phyloP scores from a whole-genome alignment of 2,797 vertebrate genomes.

The Notolabrus celidotus region DNA sequence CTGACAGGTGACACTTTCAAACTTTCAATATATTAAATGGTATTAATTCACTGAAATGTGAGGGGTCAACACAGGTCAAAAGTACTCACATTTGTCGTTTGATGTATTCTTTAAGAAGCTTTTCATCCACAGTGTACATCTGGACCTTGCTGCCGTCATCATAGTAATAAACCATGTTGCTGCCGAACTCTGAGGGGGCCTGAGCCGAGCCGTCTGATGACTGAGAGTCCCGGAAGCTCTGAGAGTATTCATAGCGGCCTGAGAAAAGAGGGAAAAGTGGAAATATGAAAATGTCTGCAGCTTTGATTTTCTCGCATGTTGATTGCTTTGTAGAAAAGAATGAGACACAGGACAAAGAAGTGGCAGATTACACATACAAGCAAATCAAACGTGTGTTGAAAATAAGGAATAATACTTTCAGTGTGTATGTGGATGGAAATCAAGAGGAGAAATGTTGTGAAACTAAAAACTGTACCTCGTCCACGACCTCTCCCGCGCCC shows the following conservation, averaged over 20 bases:
- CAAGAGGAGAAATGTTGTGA: background rate
- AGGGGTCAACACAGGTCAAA: background rate
- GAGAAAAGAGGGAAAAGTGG: slow-evolving; percentile 13
- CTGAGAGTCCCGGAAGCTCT: slow-evolving; percentile 85
- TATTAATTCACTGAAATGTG: too few relatives aligned
- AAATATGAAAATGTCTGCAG: too few relatives aligned
- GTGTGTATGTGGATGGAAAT: too few relatives aligned
- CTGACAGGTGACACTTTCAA: too few relatives aligned
- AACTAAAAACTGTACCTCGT: slow-evolving; percentile 79
- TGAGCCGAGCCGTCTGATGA: slow-evolving; percentile 79
- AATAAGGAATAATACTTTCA: too few relatives aligned
- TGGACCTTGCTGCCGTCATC: slow-evolving; percentile 91
- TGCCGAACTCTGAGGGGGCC: slow-evolving; percentile 83
- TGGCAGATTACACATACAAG: background rate
- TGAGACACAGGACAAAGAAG: too few relatives aligned
- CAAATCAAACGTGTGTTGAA: too few relatives aligned
- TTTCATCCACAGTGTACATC: slow-evolving; percentile 94
- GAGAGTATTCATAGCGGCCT: slow-evolving; percentile 91
- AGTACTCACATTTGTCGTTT: slow-evolving; percentile 95
- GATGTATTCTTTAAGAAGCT: slow-evolving; percentile 95
- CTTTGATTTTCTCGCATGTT: too few relatives aligned
- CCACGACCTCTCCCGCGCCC: slow-evolving; percentile 93
- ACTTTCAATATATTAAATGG: too few relatives aligned
- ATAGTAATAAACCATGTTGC: slow-evolving; percentile 95
- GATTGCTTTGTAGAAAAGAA: too few relatives aligned